These are phyloP conservation scores for Euproctis similis DNA, from an alignment of 2,888 invertebrate species.

Conservation along the genomic window DNA sequence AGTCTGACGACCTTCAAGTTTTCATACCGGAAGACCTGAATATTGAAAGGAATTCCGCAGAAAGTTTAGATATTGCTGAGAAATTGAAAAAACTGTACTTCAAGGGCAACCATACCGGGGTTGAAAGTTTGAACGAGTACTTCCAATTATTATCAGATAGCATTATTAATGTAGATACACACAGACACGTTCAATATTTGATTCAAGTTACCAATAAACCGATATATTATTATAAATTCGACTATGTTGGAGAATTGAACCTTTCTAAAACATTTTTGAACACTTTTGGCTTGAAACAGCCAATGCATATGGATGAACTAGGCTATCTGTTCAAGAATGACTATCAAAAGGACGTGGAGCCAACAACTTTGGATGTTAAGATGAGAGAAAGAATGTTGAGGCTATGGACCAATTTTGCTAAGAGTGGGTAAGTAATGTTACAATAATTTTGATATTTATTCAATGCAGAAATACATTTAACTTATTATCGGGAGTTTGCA, in stretches of 20 bases:
- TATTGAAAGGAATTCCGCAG: constrained; percentile 42
- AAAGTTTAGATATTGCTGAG: constrained; percentile 40
- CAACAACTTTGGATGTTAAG: constrained; percentile 48
- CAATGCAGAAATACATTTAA: too few relatives aligned
- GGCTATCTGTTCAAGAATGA: constrained; percentile 58
- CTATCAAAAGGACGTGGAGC: constrained; percentile 41
- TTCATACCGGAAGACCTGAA: constrained; percentile 50
- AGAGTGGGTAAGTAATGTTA: constrained; percentile 67
- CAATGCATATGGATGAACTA: constrained; percentile 55
- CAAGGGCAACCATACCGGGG: constrained; percentile 34
- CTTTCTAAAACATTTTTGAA: constrained; percentile 28
- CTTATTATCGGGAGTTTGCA: too few relatives aligned
- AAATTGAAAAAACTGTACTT: constrained; percentile 49
- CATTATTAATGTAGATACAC: constrained; percentile 40
- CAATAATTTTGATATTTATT: too few relatives aligned
- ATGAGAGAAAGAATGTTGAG: constrained; percentile 58
- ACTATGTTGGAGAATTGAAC: constrained; percentile 57
- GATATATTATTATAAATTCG: constrained; percentile 58
- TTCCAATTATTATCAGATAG: constrained; percentile 49
- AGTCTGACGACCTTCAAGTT: constrained; percentile 42
- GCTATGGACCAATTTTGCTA: constrained; percentile 68
- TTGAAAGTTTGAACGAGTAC: constrained; percentile 41
- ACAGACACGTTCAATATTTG: constrained; percentile 53
- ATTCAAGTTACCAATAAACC: constrained; percentile 50
- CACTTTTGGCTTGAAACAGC: constrained; percentile 31